Evolutionary conservation across 2,888 invertebrate species (phyloP).

Genomic region (Tachina fera): DNA sequence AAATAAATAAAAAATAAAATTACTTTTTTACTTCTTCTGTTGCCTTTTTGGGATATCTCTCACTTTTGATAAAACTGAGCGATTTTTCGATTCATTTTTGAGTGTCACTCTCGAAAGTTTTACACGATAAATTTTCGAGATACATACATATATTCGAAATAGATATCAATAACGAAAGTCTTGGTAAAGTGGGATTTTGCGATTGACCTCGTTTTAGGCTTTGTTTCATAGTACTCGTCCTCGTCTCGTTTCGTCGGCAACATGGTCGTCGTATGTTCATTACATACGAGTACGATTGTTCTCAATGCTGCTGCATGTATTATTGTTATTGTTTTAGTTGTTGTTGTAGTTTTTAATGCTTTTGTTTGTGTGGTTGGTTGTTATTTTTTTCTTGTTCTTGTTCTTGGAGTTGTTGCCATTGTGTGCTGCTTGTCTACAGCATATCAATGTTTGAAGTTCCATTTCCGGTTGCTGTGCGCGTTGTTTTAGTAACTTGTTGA

Average conservation of each 20-base stretch:
- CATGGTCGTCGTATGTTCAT: neutral
- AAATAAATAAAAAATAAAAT: no score
- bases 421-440: conserved; percentile 77
- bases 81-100: no score
- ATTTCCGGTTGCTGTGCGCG: conserved; percentile 86
- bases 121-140: no score
- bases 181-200: no score
- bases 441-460: conserved; percentile 84
- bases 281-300: neutral
- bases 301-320: conserved; percentile 18
- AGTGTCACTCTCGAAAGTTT: no score
- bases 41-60: no score
- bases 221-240: conserved; percentile 20
- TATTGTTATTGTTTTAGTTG: conserved; percentile 23
- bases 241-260: neutral
- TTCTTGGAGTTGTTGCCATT: conserved; percentile 9
- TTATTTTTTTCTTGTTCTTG: neutral
- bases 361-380: conserved; percentile 7
- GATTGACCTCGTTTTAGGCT: conserved; percentile 31
- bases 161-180: no score
- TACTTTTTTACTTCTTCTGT: no score
- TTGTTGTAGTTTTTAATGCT: conserved; percentile 19
- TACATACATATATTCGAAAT: no score
- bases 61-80: no score
- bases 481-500: conserved; percentile 86